phyloP scores from a whole-genome alignment of 1,140 invertebrate genomes.

The Bombus balteatus region DNA sequence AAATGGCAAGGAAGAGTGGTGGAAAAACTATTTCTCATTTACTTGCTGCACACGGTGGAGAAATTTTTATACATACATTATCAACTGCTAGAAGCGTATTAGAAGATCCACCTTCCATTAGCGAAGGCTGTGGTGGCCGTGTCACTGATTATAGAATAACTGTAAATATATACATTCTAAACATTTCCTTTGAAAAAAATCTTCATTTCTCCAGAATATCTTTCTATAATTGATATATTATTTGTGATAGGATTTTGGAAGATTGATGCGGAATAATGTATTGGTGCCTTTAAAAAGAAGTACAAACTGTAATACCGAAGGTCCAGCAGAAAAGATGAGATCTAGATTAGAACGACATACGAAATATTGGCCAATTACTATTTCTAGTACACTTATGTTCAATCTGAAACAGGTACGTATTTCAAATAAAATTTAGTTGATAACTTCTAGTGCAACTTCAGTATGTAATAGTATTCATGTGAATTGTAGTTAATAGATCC shows the following conservation, averaged over 20 bases:
- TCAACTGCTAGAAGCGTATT: slow-evolving; percentile 93
- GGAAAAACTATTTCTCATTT: slow-evolving; percentile 96
- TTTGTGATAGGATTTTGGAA: slow-evolving; percentile 90
- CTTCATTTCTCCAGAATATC: background rate
- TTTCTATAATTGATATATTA: background rate
- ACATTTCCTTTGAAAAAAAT: background rate
- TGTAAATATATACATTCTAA: slow-evolving; percentile 68
- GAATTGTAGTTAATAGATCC: slow-evolving; percentile 90
- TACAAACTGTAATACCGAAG: slow-evolving; percentile 77
- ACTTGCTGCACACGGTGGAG: slow-evolving; percentile 95
- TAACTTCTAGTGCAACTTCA: background rate
- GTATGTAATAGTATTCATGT: background rate
- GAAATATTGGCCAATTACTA: slow-evolving; percentile 96
- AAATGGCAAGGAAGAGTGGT: slow-evolving; percentile 94
- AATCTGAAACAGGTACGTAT: slow-evolving; percentile 89
- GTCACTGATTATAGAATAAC: slow-evolving; percentile 95
- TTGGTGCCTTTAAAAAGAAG: slow-evolving; percentile 87
- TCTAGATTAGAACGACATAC: slow-evolving; percentile 90
- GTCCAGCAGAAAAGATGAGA: slow-evolving; percentile 85
- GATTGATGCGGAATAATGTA: slow-evolving; percentile 93
- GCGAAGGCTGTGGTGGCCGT: slow-evolving; percentile 95
- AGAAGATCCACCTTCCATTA: slow-evolving; percentile 97
- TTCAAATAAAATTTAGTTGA: slow-evolving; percentile 20
- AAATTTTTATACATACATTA: slow-evolving; percentile 97
- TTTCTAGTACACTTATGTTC: slow-evolving; percentile 94